These are phyloP conservation scores for Pomatostomus ruficeps DNA, from an alignment of 2,113 vertebrate species.

Conservation along the genomic window DNA sequence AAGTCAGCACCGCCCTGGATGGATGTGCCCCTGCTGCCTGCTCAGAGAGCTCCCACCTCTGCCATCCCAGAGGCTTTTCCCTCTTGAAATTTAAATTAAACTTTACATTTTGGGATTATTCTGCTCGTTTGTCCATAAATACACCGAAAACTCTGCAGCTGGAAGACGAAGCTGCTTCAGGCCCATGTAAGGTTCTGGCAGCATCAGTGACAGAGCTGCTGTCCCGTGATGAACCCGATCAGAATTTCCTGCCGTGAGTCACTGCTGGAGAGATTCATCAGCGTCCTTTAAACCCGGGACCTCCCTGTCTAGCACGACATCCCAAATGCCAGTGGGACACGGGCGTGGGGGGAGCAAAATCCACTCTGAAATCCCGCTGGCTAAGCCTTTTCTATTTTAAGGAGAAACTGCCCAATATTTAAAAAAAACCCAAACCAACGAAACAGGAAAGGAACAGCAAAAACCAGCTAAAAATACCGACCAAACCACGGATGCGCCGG, in stretches of 20 bases:
- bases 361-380: neutral
- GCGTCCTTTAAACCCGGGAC: neutral
- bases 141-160: neutral
- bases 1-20: neutral
- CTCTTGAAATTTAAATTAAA: no score
- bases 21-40: neutral
- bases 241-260: constrained; percentile 38
- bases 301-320: neutral
- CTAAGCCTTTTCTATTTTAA: constrained; percentile 46
- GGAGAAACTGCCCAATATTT: neutral
- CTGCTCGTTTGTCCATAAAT: neutral
- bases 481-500: neutral
- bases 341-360: neutral
- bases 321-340: neutral
- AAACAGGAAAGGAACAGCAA: neutral
- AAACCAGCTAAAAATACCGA: neutral
- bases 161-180: neutral
- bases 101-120: no score
- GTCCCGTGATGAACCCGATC: neutral
- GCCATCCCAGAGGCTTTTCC: neutral
- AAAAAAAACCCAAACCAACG: neutral
- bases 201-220: neutral
- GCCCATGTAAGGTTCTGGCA: neutral
- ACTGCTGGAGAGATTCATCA: neutral
- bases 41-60: neutral